Base-by-base conservation (phyloP, 2,113 vertebrate genomes). In the Pycnonotus jocosus region DNA sequence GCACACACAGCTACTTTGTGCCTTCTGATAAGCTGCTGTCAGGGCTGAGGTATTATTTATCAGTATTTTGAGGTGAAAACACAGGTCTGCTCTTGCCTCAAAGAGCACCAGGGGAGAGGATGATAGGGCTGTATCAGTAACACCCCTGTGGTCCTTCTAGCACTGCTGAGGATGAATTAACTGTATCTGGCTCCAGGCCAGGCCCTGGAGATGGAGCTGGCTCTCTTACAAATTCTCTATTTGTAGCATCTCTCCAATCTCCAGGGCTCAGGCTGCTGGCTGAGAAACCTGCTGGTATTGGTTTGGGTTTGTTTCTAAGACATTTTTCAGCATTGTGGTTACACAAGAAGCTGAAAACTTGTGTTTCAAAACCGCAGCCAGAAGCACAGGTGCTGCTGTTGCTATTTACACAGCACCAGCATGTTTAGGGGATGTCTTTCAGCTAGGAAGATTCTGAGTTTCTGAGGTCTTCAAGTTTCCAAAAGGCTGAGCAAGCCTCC, bases 1-100 rank as follows among this genome's bases (percentile, higher is more conserved):
- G 50, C 4, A 2, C 5, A 10, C 25, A 25, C 0, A 0, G 44
- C 54, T 1, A 0, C 37, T 37, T 40, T 44, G 51, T 51, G 84
- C 70, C 54, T 80, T 62, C 60, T 28, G 38, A 15, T n/a, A 31
- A 90, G 54, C 66, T 65, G 17, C 58, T 37, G 10, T 25, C 47
- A 64, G 65, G 40, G 30, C 51, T 68, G 15, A 71, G 38, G 35
- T 22, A 33, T 17, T 81, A 47, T 44, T 87, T 77, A 51, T 81
- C 73, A 24, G 15, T 18, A 15, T 71, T 72, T 37, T 31, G 48
- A 58, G 44, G 53, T 54, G 57, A 80, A 83, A 53, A 58, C 70
- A 56, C 38, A 40, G 71, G 66, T 65, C 37, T 94, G 81, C 64
- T 72, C 60, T 45, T 56, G 33, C 53, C 74, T 35, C 19, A 53